Conservation (phyloP, 2,113 vertebrate genomes). For the Rhegmatorhina hoffmannsi region DNA sequence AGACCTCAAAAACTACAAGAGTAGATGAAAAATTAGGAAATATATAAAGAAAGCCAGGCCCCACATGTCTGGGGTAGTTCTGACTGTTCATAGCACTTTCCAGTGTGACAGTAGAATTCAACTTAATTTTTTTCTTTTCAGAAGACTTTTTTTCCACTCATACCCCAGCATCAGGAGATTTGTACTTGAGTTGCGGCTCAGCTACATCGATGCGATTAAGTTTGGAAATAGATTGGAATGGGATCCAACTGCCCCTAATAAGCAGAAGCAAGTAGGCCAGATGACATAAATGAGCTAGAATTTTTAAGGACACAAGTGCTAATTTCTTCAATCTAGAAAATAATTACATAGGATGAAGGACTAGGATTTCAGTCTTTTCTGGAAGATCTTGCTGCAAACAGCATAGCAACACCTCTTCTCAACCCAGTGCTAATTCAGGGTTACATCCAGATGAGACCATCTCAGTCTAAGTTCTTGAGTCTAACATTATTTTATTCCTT, state of each 20-base stretch:
- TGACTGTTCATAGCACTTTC: background rate
- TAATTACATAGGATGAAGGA: background rate
- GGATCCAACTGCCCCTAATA: background rate
- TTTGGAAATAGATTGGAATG: background rate
- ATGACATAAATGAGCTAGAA: background rate
- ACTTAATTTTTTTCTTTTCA: background rate
- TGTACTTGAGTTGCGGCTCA: background rate
- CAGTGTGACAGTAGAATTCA: background rate
- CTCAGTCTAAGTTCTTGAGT: background rate
- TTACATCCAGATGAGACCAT: background rate
- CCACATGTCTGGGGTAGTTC: background rate
- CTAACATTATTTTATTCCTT: slow-evolving; percentile 1
- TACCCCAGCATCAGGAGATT: background rate
- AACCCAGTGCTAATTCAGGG: background rate
- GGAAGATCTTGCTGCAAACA: background rate
- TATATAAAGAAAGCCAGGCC: background rate
- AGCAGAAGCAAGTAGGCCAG: background rate
- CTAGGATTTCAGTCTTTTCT: background rate
- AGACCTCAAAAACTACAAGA: background rate
- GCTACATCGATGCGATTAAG: background rate
- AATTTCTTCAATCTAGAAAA: background rate
- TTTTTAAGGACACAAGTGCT: background rate
- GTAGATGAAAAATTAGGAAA: background rate
- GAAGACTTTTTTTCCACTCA: background rate
- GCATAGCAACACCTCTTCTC: background rate